Conservation (phyloP, 2,113 vertebrate genomes). For the Phrynosoma platyrhinos region DNA sequence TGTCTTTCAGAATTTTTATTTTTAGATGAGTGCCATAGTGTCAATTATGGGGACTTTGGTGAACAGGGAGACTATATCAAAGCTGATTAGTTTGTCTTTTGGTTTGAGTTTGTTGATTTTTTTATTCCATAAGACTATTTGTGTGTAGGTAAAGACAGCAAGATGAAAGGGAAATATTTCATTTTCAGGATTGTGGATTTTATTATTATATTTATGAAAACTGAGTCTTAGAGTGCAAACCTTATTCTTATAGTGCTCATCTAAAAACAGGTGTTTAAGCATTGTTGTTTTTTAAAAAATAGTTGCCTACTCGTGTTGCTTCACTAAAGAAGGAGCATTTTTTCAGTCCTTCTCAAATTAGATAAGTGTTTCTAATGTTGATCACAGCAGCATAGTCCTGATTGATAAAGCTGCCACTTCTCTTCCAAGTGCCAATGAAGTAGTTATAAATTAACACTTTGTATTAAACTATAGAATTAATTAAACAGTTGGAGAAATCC, state of each 20-base stretch:
- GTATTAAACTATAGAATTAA: conserved; percentile 25
- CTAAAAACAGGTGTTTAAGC: conserved; percentile 39
- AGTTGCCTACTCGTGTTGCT: background rate
- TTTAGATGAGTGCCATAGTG: no score
- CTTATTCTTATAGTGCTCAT: conserved; percentile 22
- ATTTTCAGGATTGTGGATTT: conserved; percentile 10
- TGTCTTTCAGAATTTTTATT: no score
- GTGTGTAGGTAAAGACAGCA: conserved; percentile 23
- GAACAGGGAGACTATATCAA: no score
- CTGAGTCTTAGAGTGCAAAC: background rate
- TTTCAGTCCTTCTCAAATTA: background rate
- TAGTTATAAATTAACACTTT: conserved; percentile 8
- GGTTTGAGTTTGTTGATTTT: no score
- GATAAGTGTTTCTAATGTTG: conserved; percentile 20
- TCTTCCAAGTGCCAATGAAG: conserved; percentile 20
- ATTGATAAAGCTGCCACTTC: conserved; percentile 22
- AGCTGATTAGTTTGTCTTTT: no score
- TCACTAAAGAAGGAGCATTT: background rate
- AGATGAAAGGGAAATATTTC: conserved; percentile 44
- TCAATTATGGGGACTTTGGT: no score
- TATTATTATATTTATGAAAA: conserved; percentile 40
- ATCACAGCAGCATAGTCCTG: background rate
- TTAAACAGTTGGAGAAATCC: background rate
- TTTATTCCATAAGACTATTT: background rate
- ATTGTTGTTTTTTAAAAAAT: conserved; percentile 12